Evolutionary conservation across 2,888 invertebrate species (phyloP), one percentile per base, ranked within the genome.

Genomic region (Pomacea canaliculata): DNA sequence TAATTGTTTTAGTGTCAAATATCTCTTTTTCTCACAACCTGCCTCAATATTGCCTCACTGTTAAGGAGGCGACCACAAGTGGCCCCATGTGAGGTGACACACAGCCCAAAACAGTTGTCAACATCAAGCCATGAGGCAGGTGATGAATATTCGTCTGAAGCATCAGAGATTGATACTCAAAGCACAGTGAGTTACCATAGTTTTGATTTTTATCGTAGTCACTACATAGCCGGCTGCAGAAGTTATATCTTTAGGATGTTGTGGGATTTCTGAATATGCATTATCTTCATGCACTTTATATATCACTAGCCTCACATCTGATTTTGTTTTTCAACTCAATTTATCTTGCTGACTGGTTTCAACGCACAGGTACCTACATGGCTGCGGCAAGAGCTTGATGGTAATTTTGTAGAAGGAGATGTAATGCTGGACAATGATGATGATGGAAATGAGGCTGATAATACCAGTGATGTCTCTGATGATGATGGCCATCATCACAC

Each of bases 141-240:
- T 27, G 89, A 89, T 76, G 89, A 90, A 79, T 89, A 88, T 73
- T 90, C 89, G 8, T 90, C 90, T 27, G 90, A 90, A 79, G 84
- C 89, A 0, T 89, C 89, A 5, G 90, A 90, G 78, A 83, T 89
- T 75, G 90, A 90, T 76, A 86, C 87, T 4, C 84, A 83, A 59
- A 87, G 85, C 71, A 81, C 84, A 19, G 86, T 87, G 70, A 82
- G 83, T 77, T 65, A 23, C 37, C 49, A 71, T 56, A 46, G 19
- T 18, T 37, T 18, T 13, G n/a, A 46, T 16, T 37, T 37, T 37
- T 37, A 19, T 7, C 8, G 13, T 8, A 12, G 56, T 56, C n/a
- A 60, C 13, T 16, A 49, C 46, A 8, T 0, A 18, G 7, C 23
- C 0, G 8, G 37, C 46, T 37, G 27, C 19, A 48, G 37, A 67